Evolutionary conservation across 2,113 vertebrate genomes (phyloP), one percentile per base, ranked within the genome.

Genomic region (Phylloscopus whistleri): DNA sequence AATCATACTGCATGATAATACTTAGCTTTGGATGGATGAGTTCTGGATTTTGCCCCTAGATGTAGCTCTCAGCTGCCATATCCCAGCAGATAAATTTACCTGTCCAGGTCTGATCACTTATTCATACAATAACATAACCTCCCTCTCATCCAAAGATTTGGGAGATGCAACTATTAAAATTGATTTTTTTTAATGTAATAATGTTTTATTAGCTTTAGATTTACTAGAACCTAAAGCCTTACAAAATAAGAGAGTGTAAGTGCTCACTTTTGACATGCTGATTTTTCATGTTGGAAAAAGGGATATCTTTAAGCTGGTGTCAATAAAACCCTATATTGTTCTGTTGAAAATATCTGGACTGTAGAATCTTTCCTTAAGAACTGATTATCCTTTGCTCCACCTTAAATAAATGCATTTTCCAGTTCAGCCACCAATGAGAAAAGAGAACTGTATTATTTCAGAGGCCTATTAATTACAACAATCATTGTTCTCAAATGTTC

Each of bases 181-280:
- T 0, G 1, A 24, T 7, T 15, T 11, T 16, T 13, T 20, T 9
- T 18, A 31, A 69, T 0, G 0, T 13, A 80, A 62, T 12, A 16
- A 55, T 51, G 15, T 19, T 80, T 66, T 58, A 53, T 46, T 73
- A 66, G 26, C 26, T 86, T 82, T 70, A 27, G 16, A 70, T 89
- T 74, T 30, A 92, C 13, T 18, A 55, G 63, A 90, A 79, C 5
- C 7, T 24, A 79, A 89, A 83, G 30, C 23, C 16, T 84, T 62
- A 70, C 26, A 78, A 80, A 95, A 63, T 7, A 89, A 44, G 14
- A 62, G 6, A 59, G 15, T 55, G 33, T 18, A 84, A 81, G 35
- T 37, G 43, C 5, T 44, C 14, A 39, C 10, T 78, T 91, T 67
- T 53, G 78, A 78, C 19, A 30, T 15, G 4, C 19, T 75, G 24